Conservation (phyloP, 2,113 vertebrate genomes). For the Chaetodon auriga region DNA sequence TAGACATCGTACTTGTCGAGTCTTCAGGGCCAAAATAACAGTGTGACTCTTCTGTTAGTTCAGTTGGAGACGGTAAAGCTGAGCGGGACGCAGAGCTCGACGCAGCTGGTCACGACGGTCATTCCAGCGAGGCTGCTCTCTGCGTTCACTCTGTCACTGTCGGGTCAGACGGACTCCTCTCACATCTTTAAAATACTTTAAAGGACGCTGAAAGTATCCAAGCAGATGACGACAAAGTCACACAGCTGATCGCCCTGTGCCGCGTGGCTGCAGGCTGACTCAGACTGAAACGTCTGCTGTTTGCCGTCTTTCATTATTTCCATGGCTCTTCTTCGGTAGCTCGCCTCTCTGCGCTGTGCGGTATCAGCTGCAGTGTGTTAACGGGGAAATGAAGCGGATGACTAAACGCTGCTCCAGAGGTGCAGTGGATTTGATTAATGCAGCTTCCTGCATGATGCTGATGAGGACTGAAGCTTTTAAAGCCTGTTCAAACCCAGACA, state of each 20-base stretch:
- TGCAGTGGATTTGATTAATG: background rate
- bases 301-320: background rate
- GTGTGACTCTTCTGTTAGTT: no score
- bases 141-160: background rate
- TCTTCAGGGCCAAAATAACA: no score
- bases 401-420: background rate
- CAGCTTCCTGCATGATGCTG: background rate
- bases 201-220: conserved; percentile 2
- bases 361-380: background rate
- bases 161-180: conserved; percentile 24
- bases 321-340: background rate
- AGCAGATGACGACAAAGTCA: background rate
- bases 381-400: background rate
- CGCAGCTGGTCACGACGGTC: no score
- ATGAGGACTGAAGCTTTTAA: background rate
- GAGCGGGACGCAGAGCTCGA: no score
- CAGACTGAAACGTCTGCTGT: background rate
- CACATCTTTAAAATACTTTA: conserved; percentile 8
- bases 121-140: no score
- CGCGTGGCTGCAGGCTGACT: background rate
- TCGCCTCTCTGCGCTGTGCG: background rate
- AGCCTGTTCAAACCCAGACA: background rate
- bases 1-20: no score
- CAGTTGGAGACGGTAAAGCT: no score
- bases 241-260: no score